phyloP scores from a whole-genome alignment of 2,888 invertebrate genomes.

The Nycteola revayana region DNA sequence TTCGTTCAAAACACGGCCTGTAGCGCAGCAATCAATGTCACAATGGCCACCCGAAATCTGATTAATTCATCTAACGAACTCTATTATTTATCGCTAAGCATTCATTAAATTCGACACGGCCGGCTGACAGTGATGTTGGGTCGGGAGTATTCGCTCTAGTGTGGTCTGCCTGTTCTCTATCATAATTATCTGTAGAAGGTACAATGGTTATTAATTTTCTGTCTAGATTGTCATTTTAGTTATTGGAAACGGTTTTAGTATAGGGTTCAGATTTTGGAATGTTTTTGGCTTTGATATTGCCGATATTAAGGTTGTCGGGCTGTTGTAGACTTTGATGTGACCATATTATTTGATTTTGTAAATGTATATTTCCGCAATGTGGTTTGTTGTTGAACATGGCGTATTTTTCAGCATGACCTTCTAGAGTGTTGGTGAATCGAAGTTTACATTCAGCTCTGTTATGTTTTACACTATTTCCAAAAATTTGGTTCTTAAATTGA shows the following conservation, averaged over 20 bases:
- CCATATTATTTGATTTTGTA: too few relatives aligned
- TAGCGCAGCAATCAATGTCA: conserved; percentile 42
- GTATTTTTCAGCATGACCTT: too few relatives aligned
- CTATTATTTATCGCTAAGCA: conserved; percentile 59
- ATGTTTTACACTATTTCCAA: too few relatives aligned
- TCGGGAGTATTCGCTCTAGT: conserved; percentile 20
- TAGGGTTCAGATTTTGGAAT: conserved; percentile 1
- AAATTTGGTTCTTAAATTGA: too few relatives aligned
- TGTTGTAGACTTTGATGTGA: too few relatives aligned
- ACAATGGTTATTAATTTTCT: conserved; percentile 26
- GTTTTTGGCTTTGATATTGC: conserved; percentile 2
- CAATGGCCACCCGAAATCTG: conserved; percentile 48
- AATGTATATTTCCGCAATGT: too few relatives aligned
- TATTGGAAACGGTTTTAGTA: too few relatives aligned
- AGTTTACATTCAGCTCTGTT: too few relatives aligned
- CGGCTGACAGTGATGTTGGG: conserved; percentile 29
- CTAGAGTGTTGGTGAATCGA: too few relatives aligned
- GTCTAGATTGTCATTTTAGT: conserved; percentile 8
- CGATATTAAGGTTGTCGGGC: too few relatives aligned
- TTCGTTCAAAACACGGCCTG: conserved; percentile 26
- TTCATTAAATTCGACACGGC: conserved; percentile 56
- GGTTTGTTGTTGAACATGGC: too few relatives aligned
- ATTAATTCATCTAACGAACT: conserved; percentile 58
- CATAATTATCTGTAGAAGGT: conserved; percentile 28
- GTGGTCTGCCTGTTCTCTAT: conserved; percentile 23